Percentiles rank a stretch among this genome's conserved stretches.
phyloP scores from a whole-genome alignment of 2,797 vertebrate species.

The Zonotrichia albicollis region DNA sequence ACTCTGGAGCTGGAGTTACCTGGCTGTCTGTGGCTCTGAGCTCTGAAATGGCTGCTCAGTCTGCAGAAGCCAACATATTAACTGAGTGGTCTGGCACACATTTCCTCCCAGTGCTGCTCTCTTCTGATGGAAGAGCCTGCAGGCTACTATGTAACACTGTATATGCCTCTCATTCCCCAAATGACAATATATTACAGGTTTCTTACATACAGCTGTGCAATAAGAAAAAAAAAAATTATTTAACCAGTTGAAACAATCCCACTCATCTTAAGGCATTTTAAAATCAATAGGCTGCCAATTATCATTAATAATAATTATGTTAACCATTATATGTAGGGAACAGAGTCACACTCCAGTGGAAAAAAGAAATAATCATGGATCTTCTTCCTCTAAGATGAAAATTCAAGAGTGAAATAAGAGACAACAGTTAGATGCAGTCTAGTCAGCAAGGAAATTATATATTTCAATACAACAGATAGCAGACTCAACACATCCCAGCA shows the following conservation, averaged over 20 bases:
- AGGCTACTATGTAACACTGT: background rate
- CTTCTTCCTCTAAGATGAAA: background rate
- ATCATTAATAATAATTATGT: background rate
- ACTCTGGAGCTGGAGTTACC: background rate
- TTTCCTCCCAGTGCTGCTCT: background rate
- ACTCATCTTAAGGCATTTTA: background rate
- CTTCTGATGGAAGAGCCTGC: background rate
- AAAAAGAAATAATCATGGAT: background rate
- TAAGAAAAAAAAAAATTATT: background rate
- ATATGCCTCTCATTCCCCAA: background rate
- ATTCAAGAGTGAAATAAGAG: background rate
- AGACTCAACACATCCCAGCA: background rate
- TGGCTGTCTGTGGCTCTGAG: background rate
- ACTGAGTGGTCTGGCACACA: background rate
- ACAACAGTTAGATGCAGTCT: background rate
- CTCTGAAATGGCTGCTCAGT: background rate
- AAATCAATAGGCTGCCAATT: background rate
- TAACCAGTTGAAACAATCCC: background rate
- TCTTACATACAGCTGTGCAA: background rate
- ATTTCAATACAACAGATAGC: background rate
- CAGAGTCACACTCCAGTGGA: fast-evolving
- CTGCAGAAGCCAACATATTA: background rate
- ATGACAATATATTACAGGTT: background rate
- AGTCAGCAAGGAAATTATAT: background rate
- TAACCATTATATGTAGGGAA: background rate